Evolutionary conservation across 2,113 vertebrate genomes (phyloP), one percentile per base, ranked within the genome.

Genomic region (Lamprotornis superbus): DNA sequence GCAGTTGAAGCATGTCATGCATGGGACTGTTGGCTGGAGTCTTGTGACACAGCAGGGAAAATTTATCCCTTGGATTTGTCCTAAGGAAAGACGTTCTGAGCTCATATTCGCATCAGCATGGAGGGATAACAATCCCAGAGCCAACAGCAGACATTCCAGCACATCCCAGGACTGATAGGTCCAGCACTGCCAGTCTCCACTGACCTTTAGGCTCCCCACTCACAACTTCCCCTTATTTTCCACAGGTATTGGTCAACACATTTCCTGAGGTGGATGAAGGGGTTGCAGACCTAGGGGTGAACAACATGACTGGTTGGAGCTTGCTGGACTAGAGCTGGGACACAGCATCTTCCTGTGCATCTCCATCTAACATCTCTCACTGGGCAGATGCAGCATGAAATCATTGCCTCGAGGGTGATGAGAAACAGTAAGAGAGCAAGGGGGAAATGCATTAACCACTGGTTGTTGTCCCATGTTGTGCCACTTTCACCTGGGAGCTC

Each of bases 1-100:
- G 69, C 0, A 1, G 52, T 47, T 0, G 0, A 37, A 90, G 53
- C 0, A 1, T 13, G 35, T 16, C 1, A 0, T 8, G 27, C 0
- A 0, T 7, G 12, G 11, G 33, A 35, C 23, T 49, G 55, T 30
- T 75, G 74, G 4, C 1, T 11, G 42, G 28, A 49, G 31, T 53
- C 31, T 55, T 30, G 30, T 44, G 61, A 42, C 27, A 15, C 0
- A 2, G 78, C 52, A 82, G 61, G 7, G 44, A 68, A 71, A 37
- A 59, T 28, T 40, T 46, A 39, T 65, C 59, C 55, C 83, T 81
- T 57, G 76, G 42, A 30, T 30, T 65, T n/a, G 7, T 40, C 59
- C 57, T 33, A 73, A 64, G 71, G 61, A 75, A 40, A 27, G 33
- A 65, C 19, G 10, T 31, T 33, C 35, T 1, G 2, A 40, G 35